Base-by-base conservation (phyloP, 2,797 vertebrate species). In the Rhinella marina region DNA sequence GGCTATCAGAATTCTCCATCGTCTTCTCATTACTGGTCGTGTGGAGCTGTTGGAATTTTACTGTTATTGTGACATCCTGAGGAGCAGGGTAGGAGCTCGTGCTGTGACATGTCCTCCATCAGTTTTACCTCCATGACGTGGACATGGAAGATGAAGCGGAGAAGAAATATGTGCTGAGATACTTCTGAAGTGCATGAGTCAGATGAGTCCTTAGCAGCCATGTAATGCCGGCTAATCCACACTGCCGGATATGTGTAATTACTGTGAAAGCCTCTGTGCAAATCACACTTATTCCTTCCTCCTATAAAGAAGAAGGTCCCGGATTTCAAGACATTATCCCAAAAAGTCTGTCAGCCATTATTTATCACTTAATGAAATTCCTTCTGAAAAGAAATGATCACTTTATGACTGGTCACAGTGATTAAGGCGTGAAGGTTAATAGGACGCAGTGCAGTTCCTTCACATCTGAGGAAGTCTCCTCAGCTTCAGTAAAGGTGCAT, bases 191-290 rank as follows among this genome's bases (percentile, higher is more conserved):
- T 48, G 59, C 56, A 73, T 85, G 83, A 88, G 87, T 88, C 87
- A 48, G 64, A 64, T n/a, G 25, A 79, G 61, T 16, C 21, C 52
- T 73, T 54, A 17, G 19, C 29, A 70, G 62, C 62, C 75, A 59
- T 84, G 87, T 88, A 88, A 88, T 61, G 73, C 73, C 76, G 64
- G 11, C 52, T 85, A 88, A 88, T 88, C 87, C 62, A 32, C 66
- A 62, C 16, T 80, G 82, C 80, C 87, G 81, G 82, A 85, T 84
- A 78, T 25, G 52, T 84, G 76, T 85, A 84, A 88, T 88, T 81
- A 81, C 82, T 56, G 12, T 23, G 54, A 72, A 80, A 82, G 29
- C 61, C 75, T 29, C 14, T 62, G 25, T 79, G 61, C 61, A 57
- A 68, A 83, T 87, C 61, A 14, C 59, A 78, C 75, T 84, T 70